A percentile compares a stretch with the other conserved stretches of the same genome.
Conservation (phyloP, 2,113 vertebrate species). For the Typhlomys cinereus region DNA sequence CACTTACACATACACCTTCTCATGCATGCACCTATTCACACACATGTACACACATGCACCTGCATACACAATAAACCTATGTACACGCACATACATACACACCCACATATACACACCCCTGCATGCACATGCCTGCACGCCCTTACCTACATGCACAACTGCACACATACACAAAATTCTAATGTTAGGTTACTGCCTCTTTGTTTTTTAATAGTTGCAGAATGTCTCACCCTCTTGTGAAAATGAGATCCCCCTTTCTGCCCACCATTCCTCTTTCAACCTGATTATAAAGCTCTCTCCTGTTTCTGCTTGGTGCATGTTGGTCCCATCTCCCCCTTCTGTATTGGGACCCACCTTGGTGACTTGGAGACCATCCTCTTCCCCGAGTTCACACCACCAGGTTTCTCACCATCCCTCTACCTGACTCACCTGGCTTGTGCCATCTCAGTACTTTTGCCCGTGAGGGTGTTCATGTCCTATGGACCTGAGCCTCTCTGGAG, state of each 20-base stretch:
- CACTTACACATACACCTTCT: no score
- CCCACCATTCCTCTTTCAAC: background rate
- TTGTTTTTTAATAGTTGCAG: background rate
- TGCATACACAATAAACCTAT: background rate
- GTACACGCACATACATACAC: background rate
- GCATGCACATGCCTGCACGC: no score
- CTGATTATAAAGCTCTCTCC: background rate
- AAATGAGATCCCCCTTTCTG: no score
- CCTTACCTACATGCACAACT: no score
- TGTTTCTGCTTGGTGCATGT: background rate
- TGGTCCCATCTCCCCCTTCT: background rate
- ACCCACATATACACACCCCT: no score
- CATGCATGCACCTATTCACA: background rate
- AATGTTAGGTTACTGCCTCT: background rate
- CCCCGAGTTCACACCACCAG: background rate
- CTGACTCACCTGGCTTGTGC: background rate
- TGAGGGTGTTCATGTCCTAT: background rate
- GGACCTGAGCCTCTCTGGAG: background rate
- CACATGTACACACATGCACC: no score
- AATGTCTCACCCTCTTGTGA: background rate
- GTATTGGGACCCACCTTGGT: background rate
- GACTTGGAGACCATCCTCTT: background rate
- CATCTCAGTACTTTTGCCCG: background rate
- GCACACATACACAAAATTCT: no score
- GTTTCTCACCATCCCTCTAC: background rate